Conservation (phyloP, 2,888 invertebrate genomes). For the Plagiodera versicolora region DNA sequence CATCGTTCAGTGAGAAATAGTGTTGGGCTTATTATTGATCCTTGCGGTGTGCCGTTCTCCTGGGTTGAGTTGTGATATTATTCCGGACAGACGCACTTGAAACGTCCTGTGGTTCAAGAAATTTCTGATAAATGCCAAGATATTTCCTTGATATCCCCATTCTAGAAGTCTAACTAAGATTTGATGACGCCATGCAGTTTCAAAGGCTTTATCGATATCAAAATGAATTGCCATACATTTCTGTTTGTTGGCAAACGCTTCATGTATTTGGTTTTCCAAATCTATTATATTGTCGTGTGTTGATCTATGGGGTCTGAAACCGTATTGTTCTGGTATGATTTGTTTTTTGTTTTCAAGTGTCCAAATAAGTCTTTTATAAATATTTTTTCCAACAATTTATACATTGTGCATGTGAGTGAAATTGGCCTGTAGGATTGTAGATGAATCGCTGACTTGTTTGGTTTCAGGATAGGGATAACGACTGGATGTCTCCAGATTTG, state of each 20-base stretch:
- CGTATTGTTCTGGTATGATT: constrained; percentile 6
- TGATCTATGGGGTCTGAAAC: neutral
- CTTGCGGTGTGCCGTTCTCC: neutral
- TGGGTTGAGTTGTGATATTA: neutral
- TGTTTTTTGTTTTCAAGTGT: neutral
- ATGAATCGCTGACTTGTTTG: neutral
- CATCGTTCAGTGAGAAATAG: constrained; percentile 5
- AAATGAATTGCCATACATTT: too few relatives aligned
- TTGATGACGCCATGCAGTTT: neutral
- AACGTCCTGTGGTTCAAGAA: neutral
- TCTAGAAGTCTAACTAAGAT: constrained; percentile 2
- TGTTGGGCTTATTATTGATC: constrained; percentile 9
- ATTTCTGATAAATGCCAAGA: neutral
- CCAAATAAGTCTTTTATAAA: constrained; percentile 3
- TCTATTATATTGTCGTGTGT: neutral
- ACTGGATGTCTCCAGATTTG: neutral
- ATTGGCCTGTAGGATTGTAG: constrained; percentile 2
- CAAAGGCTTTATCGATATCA: neutral
- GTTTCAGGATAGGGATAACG: constrained; percentile 11
- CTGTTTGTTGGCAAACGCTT: neutral
- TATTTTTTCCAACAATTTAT: constrained; percentile 12
- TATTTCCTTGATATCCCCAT: neutral
- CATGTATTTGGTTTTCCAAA: neutral
- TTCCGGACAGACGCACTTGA: too few relatives aligned
- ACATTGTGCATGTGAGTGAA: constrained; percentile 1